Percentiles rank a stretch among this genome's conserved stretches.
phyloP scores from a whole-genome alignment of 2,888 invertebrate genomes.

The Morpho helenor region DNA sequence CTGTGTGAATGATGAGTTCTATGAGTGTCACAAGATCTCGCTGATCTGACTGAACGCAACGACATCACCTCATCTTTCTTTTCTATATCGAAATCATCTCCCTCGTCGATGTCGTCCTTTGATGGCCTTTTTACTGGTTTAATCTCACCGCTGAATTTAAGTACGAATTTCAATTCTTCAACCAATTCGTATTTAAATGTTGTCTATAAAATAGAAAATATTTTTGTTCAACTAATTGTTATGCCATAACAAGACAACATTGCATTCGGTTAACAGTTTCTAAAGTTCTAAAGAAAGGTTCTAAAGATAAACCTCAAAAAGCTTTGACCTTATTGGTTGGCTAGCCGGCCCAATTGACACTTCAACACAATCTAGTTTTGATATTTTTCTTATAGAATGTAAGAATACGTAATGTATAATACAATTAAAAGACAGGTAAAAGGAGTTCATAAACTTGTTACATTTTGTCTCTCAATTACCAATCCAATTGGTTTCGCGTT shows the following conservation, averaged over 20 bases:
- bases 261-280: no score
- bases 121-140: slow-evolving; percentile 77
- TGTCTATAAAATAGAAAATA: slow-evolving; percentile 47
- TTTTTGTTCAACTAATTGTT: background rate
- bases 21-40: slow-evolving; percentile 50
- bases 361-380: no score
- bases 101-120: slow-evolving; percentile 42
- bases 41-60: slow-evolving; percentile 50
- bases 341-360: no score
- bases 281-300: no score
- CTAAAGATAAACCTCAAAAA: no score
- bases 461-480: no score
- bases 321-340: no score
- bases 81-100: slow-evolving; percentile 52
- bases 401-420: no score
- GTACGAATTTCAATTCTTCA: slow-evolving; percentile 82
- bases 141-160: slow-evolving; percentile 80
- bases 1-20: slow-evolving; percentile 57
- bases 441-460: no score
- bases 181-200: slow-evolving; percentile 79
- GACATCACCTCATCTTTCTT: slow-evolving; percentile 60
- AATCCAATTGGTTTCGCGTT: no score
- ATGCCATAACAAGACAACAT: background rate
- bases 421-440: no score
- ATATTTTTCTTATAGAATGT: no score